Evolutionary conservation across 2,113 vertebrate species (phyloP).

Genomic region (Cranoglanis bouderius): DNA sequence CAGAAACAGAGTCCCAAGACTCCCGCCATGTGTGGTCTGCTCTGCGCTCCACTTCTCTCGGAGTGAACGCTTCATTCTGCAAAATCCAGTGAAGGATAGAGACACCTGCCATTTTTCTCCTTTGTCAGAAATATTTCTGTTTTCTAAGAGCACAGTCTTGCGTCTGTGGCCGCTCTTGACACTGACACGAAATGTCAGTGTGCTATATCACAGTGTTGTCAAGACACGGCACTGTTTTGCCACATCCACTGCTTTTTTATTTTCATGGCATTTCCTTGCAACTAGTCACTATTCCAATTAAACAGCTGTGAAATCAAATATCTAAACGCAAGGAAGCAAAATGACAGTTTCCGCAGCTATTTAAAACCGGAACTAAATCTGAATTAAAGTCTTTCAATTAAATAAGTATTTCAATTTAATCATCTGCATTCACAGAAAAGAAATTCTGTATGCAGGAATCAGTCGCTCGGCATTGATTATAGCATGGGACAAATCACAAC

Average conservation of each 20-base stretch:
- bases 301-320: neutral
- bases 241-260: neutral
- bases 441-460: neutral
- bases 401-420: neutral
- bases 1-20: slow-evolving; percentile 47
- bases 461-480: neutral
- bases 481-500: neutral
- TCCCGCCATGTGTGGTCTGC: slow-evolving; percentile 70
- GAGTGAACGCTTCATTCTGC: slow-evolving; percentile 59
- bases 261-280: neutral
- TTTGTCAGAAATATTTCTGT: slow-evolving; percentile 18
- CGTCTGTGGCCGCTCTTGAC: neutral
- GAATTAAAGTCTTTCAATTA: neutral
- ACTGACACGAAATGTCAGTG: slow-evolving; percentile 1
- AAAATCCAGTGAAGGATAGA: slow-evolving; percentile 35
- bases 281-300: neutral
- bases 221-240: neutral
- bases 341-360: neutral
- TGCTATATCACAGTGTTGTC: neutral
- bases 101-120: slow-evolving; percentile 40
- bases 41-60: slow-evolving; percentile 59
- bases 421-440: neutral
- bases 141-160: neutral
- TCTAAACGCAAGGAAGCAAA: neutral
- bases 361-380: neutral